Evolutionary conservation across 2,113 vertebrate genomes (phyloP).

Genomic region (Phalacrocorax brasilianus): DNA sequence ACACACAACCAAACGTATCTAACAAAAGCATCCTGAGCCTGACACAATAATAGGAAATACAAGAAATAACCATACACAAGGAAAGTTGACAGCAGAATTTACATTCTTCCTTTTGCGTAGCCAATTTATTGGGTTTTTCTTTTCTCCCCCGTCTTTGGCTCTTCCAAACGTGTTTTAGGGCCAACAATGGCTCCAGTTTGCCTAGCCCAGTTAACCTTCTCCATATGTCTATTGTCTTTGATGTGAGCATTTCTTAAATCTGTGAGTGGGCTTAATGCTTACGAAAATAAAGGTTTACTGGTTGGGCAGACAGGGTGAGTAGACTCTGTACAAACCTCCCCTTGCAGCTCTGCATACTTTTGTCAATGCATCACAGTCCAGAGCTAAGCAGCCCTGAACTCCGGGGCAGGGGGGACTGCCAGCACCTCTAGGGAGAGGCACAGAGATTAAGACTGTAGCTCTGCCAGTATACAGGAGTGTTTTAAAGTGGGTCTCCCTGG

Average conservation of each 20-base stretch:
- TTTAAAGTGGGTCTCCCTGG: not conserved
- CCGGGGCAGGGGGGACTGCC: not conserved
- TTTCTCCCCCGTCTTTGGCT: not conserved
- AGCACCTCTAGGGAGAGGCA: not conserved
- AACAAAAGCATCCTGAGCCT: not conserved
- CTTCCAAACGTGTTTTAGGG: not conserved
- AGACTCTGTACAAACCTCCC: not conserved
- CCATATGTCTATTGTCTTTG: constrained; percentile 53
- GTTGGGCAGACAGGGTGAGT: not conserved
- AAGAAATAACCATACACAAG: not conserved
- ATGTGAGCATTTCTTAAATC: constrained; percentile 15
- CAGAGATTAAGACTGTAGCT: not conserved
- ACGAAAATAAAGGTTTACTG: constrained; percentile 29
- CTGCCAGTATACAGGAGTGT: not conserved
- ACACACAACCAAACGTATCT: not conserved
- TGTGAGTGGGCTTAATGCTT: not conserved
- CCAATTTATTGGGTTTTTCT: not conserved
- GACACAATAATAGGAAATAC: not conserved
- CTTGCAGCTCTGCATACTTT: not conserved
- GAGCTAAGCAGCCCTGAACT: not conserved
- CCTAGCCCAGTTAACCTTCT: constrained; percentile 48
- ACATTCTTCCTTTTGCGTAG: constrained; percentile 7
- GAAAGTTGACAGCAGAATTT: constrained; percentile 23
- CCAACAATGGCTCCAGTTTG: constrained; percentile 55
- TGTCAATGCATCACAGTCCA: not conserved